Evolutionary conservation across 2,888 invertebrate species (phyloP).

Genomic region (Stratiomys singularior): DNA sequence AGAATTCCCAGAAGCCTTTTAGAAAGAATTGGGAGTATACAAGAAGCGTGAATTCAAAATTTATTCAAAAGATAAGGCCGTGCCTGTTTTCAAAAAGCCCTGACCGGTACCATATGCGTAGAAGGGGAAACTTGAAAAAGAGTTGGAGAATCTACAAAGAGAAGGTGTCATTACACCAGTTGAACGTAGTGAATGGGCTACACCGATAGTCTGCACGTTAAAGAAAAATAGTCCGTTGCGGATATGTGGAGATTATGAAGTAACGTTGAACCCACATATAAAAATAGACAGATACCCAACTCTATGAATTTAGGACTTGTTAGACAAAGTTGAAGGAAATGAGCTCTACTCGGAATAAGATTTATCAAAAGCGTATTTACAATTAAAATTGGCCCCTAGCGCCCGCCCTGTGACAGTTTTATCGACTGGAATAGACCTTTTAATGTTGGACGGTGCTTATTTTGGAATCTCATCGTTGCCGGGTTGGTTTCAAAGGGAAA

Average conservation of each 20-base stretch:
- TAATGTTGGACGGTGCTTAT: not conserved
- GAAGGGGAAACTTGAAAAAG: not conserved
- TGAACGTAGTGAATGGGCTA: not conserved
- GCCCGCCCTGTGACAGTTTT: not conserved
- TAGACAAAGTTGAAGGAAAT: not conserved
- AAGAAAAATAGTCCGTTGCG: conserved; percentile 1
- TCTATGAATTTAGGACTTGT: not conserved
- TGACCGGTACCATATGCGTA: too few species aligned
- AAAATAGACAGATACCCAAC: not conserved
- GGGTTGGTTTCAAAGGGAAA: not conserved
- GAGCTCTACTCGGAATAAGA: not conserved
- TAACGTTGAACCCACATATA: not conserved
- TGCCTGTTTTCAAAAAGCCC: not conserved
- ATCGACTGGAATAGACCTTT: not conserved
- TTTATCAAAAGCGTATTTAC: not conserved
- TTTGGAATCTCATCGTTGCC: not conserved
- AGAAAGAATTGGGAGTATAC: not conserved
- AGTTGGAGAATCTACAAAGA: not conserved
- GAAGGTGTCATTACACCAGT: not conserved
- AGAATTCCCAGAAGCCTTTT: not conserved
- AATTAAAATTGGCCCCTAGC: not conserved
- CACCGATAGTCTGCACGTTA: too few species aligned
- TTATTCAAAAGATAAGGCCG: not conserved
- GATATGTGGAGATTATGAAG: not conserved
- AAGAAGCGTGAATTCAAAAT: not conserved